phyloP scores from a whole-genome alignment of 1,140 invertebrate genomes.

The Trichonephila inaurata region DNA sequence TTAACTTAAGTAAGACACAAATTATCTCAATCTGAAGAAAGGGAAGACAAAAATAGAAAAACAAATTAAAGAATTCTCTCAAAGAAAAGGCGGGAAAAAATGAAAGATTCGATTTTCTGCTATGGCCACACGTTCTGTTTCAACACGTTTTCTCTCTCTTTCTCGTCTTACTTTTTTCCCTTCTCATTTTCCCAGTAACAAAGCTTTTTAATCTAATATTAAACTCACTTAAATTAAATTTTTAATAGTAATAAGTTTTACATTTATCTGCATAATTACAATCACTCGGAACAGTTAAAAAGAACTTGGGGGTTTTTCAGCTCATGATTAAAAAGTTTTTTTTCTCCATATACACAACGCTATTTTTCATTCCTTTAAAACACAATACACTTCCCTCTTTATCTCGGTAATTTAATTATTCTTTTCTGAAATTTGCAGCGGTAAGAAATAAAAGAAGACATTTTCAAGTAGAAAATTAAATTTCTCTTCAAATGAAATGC shows the following conservation, averaged over 20 bases:
- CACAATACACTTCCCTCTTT: neutral
- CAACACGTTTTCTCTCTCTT: neutral
- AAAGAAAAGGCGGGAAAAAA: neutral
- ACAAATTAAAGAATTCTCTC: neutral
- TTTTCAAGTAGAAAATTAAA: neutral
- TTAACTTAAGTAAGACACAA: too few relatives aligned
- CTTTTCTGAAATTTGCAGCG: neutral
- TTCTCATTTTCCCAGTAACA: neutral
- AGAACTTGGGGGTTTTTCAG: neutral
- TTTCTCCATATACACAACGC: neutral
- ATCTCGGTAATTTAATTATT: neutral
- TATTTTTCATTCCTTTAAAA: neutral
- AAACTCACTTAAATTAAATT: neutral
- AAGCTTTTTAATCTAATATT: conserved; percentile 24
- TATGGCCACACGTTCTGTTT: neutral
- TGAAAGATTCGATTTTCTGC: neutral
- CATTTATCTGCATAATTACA: neutral
- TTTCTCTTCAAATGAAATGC: neutral
- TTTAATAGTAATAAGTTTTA: neutral
- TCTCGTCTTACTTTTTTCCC: neutral
- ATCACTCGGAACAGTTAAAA: neutral
- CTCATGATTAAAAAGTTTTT: neutral
- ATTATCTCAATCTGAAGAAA: neutral
- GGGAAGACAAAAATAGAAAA: too few relatives aligned
- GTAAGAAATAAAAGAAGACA: neutral